These are phyloP conservation scores for Polydrusus pterygomalis DNA, from an alignment of 2,888 invertebrate genomes.

Conservation along the genomic window DNA sequence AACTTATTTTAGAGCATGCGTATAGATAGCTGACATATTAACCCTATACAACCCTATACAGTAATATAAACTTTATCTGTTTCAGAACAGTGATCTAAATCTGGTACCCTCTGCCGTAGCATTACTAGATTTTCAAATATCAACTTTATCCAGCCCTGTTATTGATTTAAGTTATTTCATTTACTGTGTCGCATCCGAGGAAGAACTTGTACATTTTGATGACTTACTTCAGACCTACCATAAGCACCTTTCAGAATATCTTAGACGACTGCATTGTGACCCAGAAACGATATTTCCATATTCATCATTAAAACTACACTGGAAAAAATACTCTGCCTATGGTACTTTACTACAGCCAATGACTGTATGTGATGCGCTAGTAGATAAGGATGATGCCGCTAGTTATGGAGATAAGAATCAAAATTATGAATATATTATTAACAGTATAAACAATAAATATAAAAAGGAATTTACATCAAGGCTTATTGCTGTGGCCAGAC, in stretches of 20 bases:
- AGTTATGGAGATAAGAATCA: constrained; percentile 37
- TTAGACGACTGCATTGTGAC: constrained; percentile 61
- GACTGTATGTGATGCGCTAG: constrained; percentile 32
- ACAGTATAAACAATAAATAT: constrained; percentile 34
- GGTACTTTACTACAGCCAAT: constrained; percentile 36
- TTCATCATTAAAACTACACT: constrained; percentile 60
- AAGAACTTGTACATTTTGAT: constrained; percentile 60
- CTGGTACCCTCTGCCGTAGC: constrained; percentile 51
- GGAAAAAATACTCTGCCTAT: constrained; percentile 59
- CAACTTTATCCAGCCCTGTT: constrained; percentile 57
- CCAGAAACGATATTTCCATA: constrained; percentile 62
- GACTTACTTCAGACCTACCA: constrained; percentile 63
- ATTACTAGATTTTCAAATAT: constrained; percentile 62
- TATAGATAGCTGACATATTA: too few species aligned
- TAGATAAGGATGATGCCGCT: constrained; percentile 38
- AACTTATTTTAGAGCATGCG: too few species aligned
- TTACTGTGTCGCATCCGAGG: constrained; percentile 61
- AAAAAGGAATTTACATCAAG: constrained; percentile 34
- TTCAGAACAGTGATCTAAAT: constrained; percentile 35
- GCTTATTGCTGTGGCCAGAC: constrained; percentile 32
- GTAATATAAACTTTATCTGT: background rate
- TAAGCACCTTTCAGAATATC: constrained; percentile 58
- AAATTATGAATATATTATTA: constrained; percentile 34
- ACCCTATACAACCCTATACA: too few species aligned
- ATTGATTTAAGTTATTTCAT: constrained; percentile 64